Conservation (phyloP, 2,113 vertebrate species). For the Oxyruncus cristatus region DNA sequence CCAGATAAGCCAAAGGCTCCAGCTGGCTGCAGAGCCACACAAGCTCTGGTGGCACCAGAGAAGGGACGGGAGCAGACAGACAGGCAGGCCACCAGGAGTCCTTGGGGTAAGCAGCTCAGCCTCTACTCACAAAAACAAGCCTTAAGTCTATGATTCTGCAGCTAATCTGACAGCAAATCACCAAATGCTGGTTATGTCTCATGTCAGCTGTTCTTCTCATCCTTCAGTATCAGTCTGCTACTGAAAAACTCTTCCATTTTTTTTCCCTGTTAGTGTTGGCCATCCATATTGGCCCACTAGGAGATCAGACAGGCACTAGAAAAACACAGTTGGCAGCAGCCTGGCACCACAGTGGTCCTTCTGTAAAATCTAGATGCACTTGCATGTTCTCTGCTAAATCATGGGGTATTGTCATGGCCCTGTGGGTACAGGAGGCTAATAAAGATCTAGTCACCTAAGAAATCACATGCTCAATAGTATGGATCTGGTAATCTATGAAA, state of each 20-base stretch:
- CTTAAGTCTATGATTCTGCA: neutral
- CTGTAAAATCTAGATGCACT: neutral
- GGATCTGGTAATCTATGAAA: neutral
- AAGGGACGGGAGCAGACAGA: rapidly evolving
- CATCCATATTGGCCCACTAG: neutral
- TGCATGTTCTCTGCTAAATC: neutral
- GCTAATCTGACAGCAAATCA: neutral
- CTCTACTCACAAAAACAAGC: neutral
- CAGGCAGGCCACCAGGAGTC: rapidly evolving
- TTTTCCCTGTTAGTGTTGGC: neutral
- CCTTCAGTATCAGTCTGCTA: neutral
- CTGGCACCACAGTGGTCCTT: neutral
- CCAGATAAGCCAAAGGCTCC: neutral
- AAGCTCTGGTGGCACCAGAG: neutral
- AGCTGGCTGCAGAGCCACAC: neutral
- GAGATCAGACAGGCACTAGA: neutral
- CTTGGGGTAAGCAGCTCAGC: neutral
- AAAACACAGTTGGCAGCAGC: neutral
- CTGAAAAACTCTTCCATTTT: neutral
- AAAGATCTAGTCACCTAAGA: neutral
- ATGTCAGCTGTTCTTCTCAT: neutral
- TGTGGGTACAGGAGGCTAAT: neutral
- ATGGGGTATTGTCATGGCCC: neutral
- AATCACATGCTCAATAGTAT: neutral
- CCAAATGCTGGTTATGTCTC: neutral